phyloP scores from a whole-genome alignment of 2,797 vertebrate species.

The Chelidonichthys spinosus region DNA sequence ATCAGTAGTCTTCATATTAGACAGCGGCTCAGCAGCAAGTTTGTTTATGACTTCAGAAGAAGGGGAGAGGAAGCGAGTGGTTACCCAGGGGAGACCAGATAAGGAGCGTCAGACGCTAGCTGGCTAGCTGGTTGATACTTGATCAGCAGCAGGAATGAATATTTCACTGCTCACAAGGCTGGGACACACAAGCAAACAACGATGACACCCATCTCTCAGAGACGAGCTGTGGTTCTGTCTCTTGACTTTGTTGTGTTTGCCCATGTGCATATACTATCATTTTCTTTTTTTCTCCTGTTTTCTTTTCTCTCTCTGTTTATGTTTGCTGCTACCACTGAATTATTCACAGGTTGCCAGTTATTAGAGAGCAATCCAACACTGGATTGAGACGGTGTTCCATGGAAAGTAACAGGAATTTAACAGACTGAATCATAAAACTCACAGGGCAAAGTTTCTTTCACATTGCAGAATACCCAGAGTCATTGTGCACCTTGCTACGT shows the following conservation, averaged over 20 bases:
- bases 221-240: conserved; percentile 17
- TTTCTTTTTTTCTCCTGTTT: conserved; percentile 2
- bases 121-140: conserved; percentile 63
- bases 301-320: conserved; percentile 23
- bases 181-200: conserved; percentile 29
- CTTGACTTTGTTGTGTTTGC: background rate
- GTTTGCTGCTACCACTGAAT: conserved; percentile 57
- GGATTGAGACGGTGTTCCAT: conserved; percentile 42
- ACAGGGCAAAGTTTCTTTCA: background rate
- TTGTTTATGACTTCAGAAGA: conserved; percentile 52
- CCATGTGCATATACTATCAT: background rate
- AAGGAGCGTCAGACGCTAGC: conserved; percentile 42
- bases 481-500: background rate
- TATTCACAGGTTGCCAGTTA: conserved; percentile 56
- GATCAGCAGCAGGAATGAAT: conserved; percentile 78
- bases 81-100: conserved; percentile 27
- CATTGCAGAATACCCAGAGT: background rate
- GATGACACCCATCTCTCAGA: conserved; percentile 23
- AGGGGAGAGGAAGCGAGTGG: conserved; percentile 39
- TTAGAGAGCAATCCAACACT: conserved; percentile 33
- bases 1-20: background rate
- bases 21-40: conserved; percentile 16
- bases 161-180: conserved; percentile 75
- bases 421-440: conserved; percentile 15
- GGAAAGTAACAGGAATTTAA: conserved; percentile 36